Evolutionary conservation across 1,140 invertebrate species (phyloP).

Genomic region (Camponotus vicinus): DNA sequence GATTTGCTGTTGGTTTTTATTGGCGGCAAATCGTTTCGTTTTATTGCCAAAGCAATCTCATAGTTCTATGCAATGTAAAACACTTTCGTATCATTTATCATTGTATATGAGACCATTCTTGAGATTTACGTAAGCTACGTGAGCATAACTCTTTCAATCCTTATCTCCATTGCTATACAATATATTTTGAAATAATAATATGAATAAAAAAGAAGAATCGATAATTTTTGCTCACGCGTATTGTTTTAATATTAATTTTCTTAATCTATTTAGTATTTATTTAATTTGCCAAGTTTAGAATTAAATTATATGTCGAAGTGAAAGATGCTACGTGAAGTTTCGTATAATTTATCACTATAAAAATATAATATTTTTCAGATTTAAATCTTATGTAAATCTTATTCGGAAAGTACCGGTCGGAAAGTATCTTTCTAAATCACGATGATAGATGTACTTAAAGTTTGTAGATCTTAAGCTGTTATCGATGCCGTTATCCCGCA

Average conservation of each 20-base stretch:
- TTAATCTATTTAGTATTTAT: background rate
- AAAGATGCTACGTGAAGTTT: background rate
- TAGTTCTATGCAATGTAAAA: conserved; percentile 4
- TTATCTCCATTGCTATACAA: background rate
- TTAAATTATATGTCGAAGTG: background rate
- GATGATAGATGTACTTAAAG: conserved; percentile 5
- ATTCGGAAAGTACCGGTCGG: background rate
- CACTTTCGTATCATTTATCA: background rate
- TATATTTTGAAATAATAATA: background rate
- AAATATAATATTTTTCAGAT: conserved; percentile 19
- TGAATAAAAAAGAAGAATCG: background rate
- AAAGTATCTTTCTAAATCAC: conserved; percentile 19
- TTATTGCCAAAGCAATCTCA: background rate
- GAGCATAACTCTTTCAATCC: background rate
- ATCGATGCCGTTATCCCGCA: conserved; percentile 23
- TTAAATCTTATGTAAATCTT: background rate
- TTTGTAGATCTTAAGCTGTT: conserved; percentile 49
- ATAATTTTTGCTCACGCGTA: too few relatives aligned
- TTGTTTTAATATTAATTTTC: background rate
- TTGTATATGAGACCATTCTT: background rate
- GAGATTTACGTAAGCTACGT: background rate
- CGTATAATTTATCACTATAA: background rate
- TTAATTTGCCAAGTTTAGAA: conserved; percentile 1
- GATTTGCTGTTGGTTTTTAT: conserved; percentile 22
- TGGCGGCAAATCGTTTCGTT: background rate